These are phyloP conservation scores for Lucinisca nassula DNA, from an alignment of 2,888 invertebrate genomes.

Conservation along the genomic window DNA sequence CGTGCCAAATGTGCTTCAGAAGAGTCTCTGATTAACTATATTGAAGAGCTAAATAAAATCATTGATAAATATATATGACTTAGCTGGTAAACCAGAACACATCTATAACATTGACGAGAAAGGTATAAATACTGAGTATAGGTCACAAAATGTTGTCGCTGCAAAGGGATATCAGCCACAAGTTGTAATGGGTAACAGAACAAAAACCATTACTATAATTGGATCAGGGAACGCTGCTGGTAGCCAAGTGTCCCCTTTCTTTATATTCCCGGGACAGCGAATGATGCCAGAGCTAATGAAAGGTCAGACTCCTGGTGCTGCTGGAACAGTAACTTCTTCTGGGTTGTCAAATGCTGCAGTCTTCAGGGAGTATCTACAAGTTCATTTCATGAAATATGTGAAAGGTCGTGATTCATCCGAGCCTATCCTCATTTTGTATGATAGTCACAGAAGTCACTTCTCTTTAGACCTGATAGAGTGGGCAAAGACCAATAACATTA, in stretches of 20 bases:
- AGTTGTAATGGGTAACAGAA: conserved; percentile 3
- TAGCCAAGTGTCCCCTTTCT: conserved; percentile 39
- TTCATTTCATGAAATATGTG: conserved; percentile 36
- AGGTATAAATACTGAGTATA: conserved; percentile 37
- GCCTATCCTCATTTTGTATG: conserved; percentile 13
- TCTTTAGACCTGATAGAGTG: conserved; percentile 31
- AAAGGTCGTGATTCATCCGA: neutral
- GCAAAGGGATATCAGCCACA: neutral
- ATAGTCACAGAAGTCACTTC: conserved; percentile 32
- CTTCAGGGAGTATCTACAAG: conserved; percentile 27
- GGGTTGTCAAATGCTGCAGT: conserved; percentile 47
- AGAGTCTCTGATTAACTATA: conserved; percentile 21
- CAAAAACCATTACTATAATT: conserved; percentile 36
- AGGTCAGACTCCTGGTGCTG: conserved; percentile 24
- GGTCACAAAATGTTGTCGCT: conserved; percentile 36
- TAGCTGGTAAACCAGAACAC: conserved; percentile 34
- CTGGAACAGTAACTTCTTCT: neutral
- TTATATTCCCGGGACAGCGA: conserved; percentile 37
- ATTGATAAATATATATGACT: conserved; percentile 40
- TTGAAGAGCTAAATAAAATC: conserved; percentile 6
- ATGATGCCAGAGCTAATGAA: conserved; percentile 27
- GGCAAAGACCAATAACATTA: conserved; percentile 36
- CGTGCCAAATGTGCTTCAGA: conserved; percentile 7
- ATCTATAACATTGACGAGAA: conserved; percentile 59
- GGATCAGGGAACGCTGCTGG: conserved; percentile 45